These are phyloP conservation scores for Pavo muticus DNA, from an alignment of 2,113 vertebrate species.

Conservation along the genomic window DNA sequence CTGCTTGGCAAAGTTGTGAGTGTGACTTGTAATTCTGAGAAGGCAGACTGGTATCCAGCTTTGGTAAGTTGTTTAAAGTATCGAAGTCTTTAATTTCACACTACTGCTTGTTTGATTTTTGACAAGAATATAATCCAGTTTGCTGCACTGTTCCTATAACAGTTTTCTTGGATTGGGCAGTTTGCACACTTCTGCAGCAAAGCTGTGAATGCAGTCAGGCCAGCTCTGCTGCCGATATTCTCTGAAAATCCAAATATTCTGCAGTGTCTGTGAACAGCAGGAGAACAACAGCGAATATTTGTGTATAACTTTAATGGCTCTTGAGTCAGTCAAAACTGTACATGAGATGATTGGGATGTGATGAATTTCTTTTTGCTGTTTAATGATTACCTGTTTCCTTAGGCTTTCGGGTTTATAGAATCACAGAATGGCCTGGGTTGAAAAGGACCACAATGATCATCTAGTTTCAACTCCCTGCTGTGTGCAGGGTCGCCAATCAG, in stretches of 20 bases:
- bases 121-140: background rate
- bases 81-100: background rate
- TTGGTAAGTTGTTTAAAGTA: conserved; percentile 82
- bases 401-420: background rate
- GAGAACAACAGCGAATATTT: background rate
- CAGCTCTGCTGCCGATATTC: background rate
- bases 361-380: background rate
- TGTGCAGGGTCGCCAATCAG: too few relatives aligned
- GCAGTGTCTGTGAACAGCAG: background rate
- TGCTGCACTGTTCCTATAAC: background rate
- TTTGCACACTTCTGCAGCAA: background rate
- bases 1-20: conserved; percentile 92
- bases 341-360: background rate
- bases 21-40: conserved; percentile 76
- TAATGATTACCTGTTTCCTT: background rate
- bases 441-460: too few relatives aligned
- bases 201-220: background rate
- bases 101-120: background rate
- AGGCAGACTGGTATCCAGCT: conserved; percentile 85
- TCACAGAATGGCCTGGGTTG: too few relatives aligned
- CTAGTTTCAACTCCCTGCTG: too few relatives aligned
- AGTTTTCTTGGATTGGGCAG: background rate
- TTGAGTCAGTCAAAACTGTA: background rate
- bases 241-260: background rate
- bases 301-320: background rate